phyloP scores from a whole-genome alignment of 2,888 invertebrate genomes.

The Girardia tigrina region DNA sequence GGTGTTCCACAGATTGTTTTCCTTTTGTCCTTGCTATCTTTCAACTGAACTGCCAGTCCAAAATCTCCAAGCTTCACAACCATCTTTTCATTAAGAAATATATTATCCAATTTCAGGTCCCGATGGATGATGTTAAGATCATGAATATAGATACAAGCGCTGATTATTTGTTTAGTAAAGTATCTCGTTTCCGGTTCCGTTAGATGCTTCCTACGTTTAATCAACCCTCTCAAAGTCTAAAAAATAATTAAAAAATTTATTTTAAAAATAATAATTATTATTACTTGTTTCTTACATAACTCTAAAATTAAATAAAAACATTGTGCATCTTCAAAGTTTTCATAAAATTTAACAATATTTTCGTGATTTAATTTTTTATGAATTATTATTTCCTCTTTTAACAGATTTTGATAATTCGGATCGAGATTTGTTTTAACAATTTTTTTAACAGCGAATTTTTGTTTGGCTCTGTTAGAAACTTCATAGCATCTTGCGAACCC shows the following conservation, averaged over 20 bases:
- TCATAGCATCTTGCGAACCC: slow-evolving; percentile 98
- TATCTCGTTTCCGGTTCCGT: slow-evolving; percentile 95
- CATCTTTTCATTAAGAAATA: slow-evolving; percentile 67
- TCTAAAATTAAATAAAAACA: slow-evolving; percentile 90
- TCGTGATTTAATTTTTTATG: slow-evolving; percentile 73
- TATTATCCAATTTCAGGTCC: slow-evolving; percentile 89
- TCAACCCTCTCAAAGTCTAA: slow-evolving; percentile 93
- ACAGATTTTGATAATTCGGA: slow-evolving; percentile 54
- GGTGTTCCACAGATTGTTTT: slow-evolving; percentile 96
- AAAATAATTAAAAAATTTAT: slow-evolving; percentile 27
- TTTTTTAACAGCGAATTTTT: slow-evolving; percentile 73
- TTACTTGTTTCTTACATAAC: slow-evolving; percentile 78
- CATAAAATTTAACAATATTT: slow-evolving; percentile 81
- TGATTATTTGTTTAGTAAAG: slow-evolving; percentile 80
- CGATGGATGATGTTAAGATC: slow-evolving; percentile 81
- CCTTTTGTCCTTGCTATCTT: slow-evolving; percentile 69
- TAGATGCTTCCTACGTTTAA: slow-evolving; percentile 79
- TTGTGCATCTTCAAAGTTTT: slow-evolving; percentile 78
- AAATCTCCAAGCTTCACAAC: slow-evolving; percentile 85
- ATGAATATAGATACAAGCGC: slow-evolving; percentile 81
- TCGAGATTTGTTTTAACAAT: slow-evolving; percentile 77
- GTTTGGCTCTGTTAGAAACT: slow-evolving; percentile 66
- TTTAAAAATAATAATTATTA: slow-evolving; percentile 40
- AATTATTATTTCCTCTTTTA: slow-evolving; percentile 72
- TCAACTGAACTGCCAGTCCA: slow-evolving; percentile 81